Evolutionary conservation across 2,797 vertebrate species (phyloP).

Genomic region (Mus caroli): DNA sequence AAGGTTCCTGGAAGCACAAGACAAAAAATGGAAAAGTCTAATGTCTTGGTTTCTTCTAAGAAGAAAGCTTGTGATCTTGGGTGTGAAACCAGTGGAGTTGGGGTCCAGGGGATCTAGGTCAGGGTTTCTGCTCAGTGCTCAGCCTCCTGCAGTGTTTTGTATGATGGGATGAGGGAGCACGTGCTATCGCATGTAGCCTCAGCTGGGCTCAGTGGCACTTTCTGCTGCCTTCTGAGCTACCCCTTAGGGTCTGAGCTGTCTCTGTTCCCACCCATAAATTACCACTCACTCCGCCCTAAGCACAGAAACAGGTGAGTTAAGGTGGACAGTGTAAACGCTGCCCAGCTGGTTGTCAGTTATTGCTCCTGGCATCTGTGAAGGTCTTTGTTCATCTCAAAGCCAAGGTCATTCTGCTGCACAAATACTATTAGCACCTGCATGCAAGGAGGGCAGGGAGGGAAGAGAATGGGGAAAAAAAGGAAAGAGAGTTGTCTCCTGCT

Average conservation of each 20-base stretch:
- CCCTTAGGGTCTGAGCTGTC: not conserved
- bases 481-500: not conserved
- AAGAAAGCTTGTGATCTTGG: not conserved
- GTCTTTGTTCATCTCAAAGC: not conserved
- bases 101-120: not conserved
- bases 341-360: not conserved
- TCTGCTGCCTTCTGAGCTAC: not conserved
- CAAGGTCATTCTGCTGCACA: not conserved
- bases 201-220: no score
- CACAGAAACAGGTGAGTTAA: not conserved
- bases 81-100: not conserved
- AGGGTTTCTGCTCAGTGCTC: no score
- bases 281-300: not conserved
- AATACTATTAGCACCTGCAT: not conserved
- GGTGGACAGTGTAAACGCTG: not conserved
- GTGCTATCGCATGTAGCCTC: accelerated
- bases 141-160: not conserved
- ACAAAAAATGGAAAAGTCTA: not conserved
- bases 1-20: not conserved
- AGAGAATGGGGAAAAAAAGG: not conserved
- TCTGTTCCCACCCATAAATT: not conserved
- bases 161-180: accelerated
- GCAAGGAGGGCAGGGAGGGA: not conserved
- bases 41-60: not conserved
- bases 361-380: not conserved